Percentiles rank a stretch among this genome's conserved stretches.
These are phyloP conservation scores for Anastatus disparis DNA, from an alignment of 1,140 invertebrate species.

Conservation along the genomic window DNA sequence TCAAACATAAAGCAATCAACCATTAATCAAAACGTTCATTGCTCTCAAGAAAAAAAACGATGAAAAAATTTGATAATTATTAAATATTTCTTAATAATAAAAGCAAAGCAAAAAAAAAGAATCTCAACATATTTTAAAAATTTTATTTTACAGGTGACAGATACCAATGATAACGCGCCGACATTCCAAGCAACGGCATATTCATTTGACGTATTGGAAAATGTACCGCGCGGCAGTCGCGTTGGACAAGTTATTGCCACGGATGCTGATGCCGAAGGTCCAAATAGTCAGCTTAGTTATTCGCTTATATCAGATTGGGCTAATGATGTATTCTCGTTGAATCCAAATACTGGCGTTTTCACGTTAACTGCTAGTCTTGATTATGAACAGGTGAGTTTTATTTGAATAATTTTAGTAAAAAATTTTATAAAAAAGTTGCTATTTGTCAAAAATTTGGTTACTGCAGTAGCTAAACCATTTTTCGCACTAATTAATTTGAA, in stretches of 20 bases:
- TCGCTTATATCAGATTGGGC: constrained; percentile 92
- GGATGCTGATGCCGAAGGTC: constrained; percentile 84
- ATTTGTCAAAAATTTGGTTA: no score
- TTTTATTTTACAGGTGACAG: constrained; percentile 77
- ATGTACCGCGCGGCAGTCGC: constrained; percentile 80
- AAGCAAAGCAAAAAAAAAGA: no score
- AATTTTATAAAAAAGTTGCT: no score
- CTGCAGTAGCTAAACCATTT: no score
- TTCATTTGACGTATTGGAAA: constrained; percentile 90
- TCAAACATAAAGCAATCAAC: no score
- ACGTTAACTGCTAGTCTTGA: constrained; percentile 89
- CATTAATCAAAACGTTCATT: no score
- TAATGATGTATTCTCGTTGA: constrained; percentile 92
- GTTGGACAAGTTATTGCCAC: constrained; percentile 85
- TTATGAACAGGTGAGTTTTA: constrained; percentile 86
- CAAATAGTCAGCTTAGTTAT: constrained; percentile 89
- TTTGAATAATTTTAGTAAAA: no score
- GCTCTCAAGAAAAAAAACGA: no score
- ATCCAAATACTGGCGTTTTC: constrained; percentile 89
- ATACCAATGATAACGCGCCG: constrained; percentile 94
- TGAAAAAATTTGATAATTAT: no score
- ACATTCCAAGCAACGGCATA: constrained; percentile 85
- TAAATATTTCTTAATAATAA: no score
- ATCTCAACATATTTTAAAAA: no score
- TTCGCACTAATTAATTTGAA: no score